Base-by-base conservation (phyloP, 2,113 vertebrate species). In the Lamprotornis superbus region DNA sequence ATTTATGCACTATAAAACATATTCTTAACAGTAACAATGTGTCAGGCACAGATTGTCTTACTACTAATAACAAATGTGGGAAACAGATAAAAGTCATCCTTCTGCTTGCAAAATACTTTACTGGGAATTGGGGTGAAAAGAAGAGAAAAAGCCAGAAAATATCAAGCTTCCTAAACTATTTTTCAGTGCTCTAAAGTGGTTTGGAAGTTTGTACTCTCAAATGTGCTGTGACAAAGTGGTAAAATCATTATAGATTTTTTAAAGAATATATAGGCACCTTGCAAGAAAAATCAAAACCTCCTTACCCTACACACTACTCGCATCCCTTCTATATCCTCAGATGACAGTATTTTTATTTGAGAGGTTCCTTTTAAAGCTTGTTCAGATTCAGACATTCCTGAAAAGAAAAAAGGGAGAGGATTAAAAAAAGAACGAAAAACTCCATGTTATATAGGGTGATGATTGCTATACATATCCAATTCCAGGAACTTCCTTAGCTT, bases 331-430 rank as follows among this genome's bases (percentile, higher is more conserved):
- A 99, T 99, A 97, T 99, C 99, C 87, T 99, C 99, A 57, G 98
- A 96, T 59, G 97, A 98, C 47, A 99, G 98, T 93, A 98, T 98
- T 98, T 99, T 99, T 98, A 99, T 99, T 98, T 99, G 99, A 77
- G 99, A 99, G 16, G 99, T 99, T 87, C 99, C 99, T 98, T 99
- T 99, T 92, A 99, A 98, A 88, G 99, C 98, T 97, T 99, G 99
- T 95, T 99, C 99, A 6, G 99, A 99, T 97, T 99, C 99, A 80
- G 99, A 99, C 98, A 99, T 99, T 94, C 99, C 99, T 99, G 79
- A 63, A 94, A 92, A 46, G 25, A 79, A 94, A 93, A 89, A 85
- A 61, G 1, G 6, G 10, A 14, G 11, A 17, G 1, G 12, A 49
- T 64, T 56, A 11, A 11, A 71, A 86, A 83, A 5, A 3, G 3